Evolutionary conservation across 35 echinoderm and acorn worm genomes (phyloP).

Genomic region (Apostichopus japonicus): DNA sequence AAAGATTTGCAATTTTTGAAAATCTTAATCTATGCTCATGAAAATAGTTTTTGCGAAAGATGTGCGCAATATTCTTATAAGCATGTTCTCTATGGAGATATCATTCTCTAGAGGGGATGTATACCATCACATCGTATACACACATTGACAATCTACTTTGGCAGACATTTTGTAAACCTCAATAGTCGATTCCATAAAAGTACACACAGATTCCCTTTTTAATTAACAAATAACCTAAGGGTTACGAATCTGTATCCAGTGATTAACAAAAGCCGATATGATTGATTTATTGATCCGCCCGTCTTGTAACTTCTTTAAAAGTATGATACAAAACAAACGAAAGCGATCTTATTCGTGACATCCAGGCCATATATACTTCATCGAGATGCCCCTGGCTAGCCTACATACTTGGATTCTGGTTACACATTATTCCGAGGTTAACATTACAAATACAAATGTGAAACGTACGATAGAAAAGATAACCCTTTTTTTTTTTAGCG

Average conservation of each 20-base stretch:
- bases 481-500: too few relatives aligned
- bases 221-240: neutral
- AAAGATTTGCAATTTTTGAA: too few relatives aligned
- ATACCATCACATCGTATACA: too few relatives aligned
- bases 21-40: too few relatives aligned
- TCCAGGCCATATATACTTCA: neutral
- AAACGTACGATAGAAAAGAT: too few relatives aligned
- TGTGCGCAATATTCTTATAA: too few relatives aligned
- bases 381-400: neutral
- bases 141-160: too few relatives aligned
- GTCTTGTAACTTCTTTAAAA: neutral
- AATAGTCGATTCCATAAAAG: too few relatives aligned
- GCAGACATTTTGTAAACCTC: too few relatives aligned
- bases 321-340: neutral
- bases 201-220: neutral
- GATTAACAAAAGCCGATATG: neutral
- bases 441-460: neutral
- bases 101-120: too few relatives aligned
- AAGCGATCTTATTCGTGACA: neutral
- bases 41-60: too few relatives aligned
- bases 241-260: neutral
- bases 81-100: too few relatives aligned
- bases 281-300: neutral
- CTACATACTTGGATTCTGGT: neutral
- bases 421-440: neutral